Percentiles rank a stretch among this genome's conserved stretches.
Conservation (phyloP, 2,113 vertebrate species). For the Polypterus bichir region DNA sequence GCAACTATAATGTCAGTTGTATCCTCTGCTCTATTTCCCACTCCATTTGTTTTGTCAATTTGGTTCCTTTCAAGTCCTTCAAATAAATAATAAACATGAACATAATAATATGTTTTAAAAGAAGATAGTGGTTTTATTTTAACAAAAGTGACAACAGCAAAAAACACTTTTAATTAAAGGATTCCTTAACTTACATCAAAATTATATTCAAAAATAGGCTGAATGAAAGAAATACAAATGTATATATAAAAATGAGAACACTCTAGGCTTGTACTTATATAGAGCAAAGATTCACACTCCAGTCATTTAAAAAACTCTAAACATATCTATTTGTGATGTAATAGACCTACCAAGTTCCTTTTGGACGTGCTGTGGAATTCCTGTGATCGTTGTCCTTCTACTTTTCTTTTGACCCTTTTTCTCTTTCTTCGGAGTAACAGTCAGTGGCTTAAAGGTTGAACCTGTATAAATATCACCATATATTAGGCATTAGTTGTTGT, state of each 20-base stretch:
- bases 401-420: conserved; percentile 51
- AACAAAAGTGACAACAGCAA: too few relatives aligned
- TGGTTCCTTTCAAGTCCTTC: background rate
- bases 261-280: too few relatives aligned
- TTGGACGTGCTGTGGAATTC: conserved; percentile 85
- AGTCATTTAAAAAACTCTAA: background rate
- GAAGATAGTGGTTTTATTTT: too few relatives aligned
- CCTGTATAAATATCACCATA: conserved; percentile 38
- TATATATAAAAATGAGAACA: too few relatives aligned
- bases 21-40: conserved; percentile 28
- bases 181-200: too few relatives aligned
- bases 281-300: too few relatives aligned
- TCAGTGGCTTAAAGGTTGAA: conserved; percentile 82
- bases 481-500: too few relatives aligned
- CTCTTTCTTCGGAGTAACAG: conserved; percentile 63
- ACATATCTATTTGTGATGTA: background rate
- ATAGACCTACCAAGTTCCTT: conserved; percentile 71
- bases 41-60: background rate
- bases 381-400: conserved; percentile 84
- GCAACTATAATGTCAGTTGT: conserved; percentile 44
- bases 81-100: background rate
- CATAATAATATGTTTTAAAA: too few relatives aligned
- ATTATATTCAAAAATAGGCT: too few relatives aligned
- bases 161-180: too few relatives aligned
- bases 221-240: too few relatives aligned